Evolutionary conservation across 2,888 invertebrate genomes (phyloP).

Genomic region (Hydrotaea diabolus): DNA sequence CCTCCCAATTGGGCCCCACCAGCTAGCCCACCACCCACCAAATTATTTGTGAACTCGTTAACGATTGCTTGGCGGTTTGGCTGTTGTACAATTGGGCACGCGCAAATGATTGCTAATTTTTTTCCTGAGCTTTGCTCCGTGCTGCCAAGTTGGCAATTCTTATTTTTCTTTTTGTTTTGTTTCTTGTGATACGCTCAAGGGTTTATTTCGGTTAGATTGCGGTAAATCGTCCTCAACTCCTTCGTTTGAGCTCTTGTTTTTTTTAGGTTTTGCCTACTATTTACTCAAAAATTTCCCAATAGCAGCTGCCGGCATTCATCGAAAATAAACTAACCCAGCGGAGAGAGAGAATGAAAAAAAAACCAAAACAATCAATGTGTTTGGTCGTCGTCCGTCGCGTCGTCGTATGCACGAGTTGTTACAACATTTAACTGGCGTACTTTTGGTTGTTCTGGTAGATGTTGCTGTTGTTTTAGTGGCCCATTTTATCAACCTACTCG

Average conservation of each 20-base stretch:
- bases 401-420: conserved; percentile 63
- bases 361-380: conserved; percentile 32
- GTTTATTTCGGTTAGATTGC: conserved; percentile 66
- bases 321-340: conserved; percentile 54
- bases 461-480: conserved; percentile 61
- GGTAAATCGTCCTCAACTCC: conserved; percentile 62
- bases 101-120: conserved; percentile 54
- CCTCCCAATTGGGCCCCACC: neutral
- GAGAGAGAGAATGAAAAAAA: neutral
- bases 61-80: conserved; percentile 3
- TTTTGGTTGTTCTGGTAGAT: conserved; percentile 35
- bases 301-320: conserved; percentile 63
- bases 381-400: neutral
- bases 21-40: neutral
- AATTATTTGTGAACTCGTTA: conserved; percentile 33
- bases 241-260: conserved; percentile 20
- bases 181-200: conserved; percentile 56
- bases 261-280: conserved; percentile 38
- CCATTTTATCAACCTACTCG: conserved; percentile 69
- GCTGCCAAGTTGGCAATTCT: conserved; percentile 42
- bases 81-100: conserved; percentile 61
- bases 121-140: conserved; percentile 43
- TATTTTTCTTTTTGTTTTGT: conserved; percentile 47
- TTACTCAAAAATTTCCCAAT: conserved; percentile 64
- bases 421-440: conserved; percentile 63